Percentiles rank a stretch among this genome's conserved stretches.
These are phyloP conservation scores for Beris chalybata DNA, from an alignment of 2,888 invertebrate species.

Conservation along the genomic window DNA sequence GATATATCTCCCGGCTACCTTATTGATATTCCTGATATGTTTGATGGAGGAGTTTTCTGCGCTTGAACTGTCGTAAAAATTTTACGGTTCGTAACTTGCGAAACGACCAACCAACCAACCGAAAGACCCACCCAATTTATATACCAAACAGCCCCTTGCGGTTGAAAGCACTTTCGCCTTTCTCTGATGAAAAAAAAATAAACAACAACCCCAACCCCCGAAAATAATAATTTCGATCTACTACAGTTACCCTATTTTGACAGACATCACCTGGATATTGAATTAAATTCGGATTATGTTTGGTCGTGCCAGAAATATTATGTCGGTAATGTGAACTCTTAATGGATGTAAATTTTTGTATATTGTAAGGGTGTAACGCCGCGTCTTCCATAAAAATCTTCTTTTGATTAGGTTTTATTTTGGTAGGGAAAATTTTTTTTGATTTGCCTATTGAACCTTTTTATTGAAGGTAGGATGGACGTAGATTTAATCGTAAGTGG, in stretches of 20 bases:
- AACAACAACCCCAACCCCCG: not conserved
- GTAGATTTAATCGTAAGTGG: no score
- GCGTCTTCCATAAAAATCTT: no score
- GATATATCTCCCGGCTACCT: slow-evolving; percentile 4
- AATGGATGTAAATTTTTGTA: slow-evolving; percentile 6
- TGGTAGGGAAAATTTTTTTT: no score
- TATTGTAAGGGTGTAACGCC: not conserved
- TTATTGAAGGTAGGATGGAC: no score
- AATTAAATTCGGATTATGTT: slow-evolving; percentile 23
- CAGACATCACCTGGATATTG: slow-evolving; percentile 15
- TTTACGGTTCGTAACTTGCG: slow-evolving; percentile 21
- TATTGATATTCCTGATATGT: slow-evolving; percentile 25
- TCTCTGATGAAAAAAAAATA: slow-evolving; percentile 1
- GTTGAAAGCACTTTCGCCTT: not conserved
- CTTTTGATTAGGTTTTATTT: no score
- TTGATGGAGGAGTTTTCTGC: slow-evolving; percentile 13
- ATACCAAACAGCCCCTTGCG: not conserved
- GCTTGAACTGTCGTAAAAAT: slow-evolving; percentile 23
- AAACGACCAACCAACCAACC: slow-evolving; percentile 12
- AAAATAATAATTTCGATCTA: slow-evolving; percentile 10
- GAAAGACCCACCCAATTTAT: not conserved
- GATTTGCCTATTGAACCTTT: no score
- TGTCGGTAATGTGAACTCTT: not conserved
- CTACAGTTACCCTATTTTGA: not conserved
- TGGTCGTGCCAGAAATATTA: not conserved